Evolutionary conservation across 2,888 invertebrate genomes (phyloP).

Genomic region (Rhagium mordax): DNA sequence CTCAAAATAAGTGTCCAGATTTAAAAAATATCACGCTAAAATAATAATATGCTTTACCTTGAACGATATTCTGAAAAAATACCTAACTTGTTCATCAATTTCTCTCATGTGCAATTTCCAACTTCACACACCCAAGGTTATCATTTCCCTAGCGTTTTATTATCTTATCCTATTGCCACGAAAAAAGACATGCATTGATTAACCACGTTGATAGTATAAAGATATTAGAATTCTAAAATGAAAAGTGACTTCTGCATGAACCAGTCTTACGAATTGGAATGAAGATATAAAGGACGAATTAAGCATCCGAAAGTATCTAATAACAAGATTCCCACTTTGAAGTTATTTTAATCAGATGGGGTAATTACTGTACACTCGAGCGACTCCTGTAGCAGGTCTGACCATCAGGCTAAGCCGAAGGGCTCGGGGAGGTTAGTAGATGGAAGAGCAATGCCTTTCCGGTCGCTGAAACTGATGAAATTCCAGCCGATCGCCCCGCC

Average conservation of each 20-base stretch:
- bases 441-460: constrained; percentile 75
- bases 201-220: no score
- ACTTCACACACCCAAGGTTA: no score
- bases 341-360: constrained; percentile 67
- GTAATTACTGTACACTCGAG: constrained; percentile 68
- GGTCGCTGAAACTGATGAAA: constrained; percentile 76
- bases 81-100: no score
- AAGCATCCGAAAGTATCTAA: constrained; percentile 33
- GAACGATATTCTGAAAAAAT: no score
- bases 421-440: constrained; percentile 62
- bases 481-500: constrained; percentile 68
- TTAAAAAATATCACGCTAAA: no score
- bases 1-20: no score
- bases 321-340: constrained; percentile 69
- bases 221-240: neutral
- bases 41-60: no score
- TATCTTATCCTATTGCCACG: no score
- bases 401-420: constrained; percentile 51
- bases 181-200: no score
- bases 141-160: no score
- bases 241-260: neutral
- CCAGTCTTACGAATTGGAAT: neutral
- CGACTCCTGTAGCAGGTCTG: constrained; percentile 50
- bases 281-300: constrained; percentile 16
- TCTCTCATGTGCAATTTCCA: no score